A percentile compares a stretch with the other conserved stretches of the same genome.
These are phyloP conservation scores for Leptodirus hochenwartii DNA, from an alignment of 2,888 invertebrate genomes.

Conservation along the genomic window DNA sequence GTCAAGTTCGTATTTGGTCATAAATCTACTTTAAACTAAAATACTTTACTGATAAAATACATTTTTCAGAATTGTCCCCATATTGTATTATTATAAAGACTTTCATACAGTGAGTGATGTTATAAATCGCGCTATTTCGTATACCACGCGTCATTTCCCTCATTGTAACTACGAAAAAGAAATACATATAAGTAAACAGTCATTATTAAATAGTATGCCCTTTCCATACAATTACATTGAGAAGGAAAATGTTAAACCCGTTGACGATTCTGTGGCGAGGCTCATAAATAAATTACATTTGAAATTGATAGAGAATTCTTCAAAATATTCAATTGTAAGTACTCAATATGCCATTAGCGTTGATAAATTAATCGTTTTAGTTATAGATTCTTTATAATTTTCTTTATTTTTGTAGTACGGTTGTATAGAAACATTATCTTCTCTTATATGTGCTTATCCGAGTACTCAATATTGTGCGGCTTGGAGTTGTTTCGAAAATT, in stretches of 20 bases:
- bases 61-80: conserved; percentile 28
- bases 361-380: no score
- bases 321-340: conserved; percentile 50
- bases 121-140: conserved; percentile 30
- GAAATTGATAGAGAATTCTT: conserved; percentile 38
- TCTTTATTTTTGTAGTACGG: conserved; percentile 32
- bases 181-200: conserved; percentile 22
- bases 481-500: conserved; percentile 35
- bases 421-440: conserved; percentile 46
- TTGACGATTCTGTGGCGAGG: conserved; percentile 37
- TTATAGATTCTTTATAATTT: no score
- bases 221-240: conserved; percentile 28
- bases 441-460: conserved; percentile 44
- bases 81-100: conserved; percentile 27
- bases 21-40: neutral
- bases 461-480: conserved; percentile 47
- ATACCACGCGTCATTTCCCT: conserved; percentile 18
- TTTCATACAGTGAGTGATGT: conserved; percentile 33
- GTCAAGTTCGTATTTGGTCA: conserved; percentile 36
- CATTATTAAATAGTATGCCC: conserved; percentile 32
- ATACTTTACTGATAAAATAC: conserved; percentile 1
- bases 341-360: conserved; percentile 8
- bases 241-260: conserved; percentile 15
- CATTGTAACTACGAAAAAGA: conserved; percentile 15
- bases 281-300: conserved; percentile 32